Evolutionary conservation across 2,888 invertebrate genomes (phyloP).

Genomic region (Drosophila incognita): DNA sequence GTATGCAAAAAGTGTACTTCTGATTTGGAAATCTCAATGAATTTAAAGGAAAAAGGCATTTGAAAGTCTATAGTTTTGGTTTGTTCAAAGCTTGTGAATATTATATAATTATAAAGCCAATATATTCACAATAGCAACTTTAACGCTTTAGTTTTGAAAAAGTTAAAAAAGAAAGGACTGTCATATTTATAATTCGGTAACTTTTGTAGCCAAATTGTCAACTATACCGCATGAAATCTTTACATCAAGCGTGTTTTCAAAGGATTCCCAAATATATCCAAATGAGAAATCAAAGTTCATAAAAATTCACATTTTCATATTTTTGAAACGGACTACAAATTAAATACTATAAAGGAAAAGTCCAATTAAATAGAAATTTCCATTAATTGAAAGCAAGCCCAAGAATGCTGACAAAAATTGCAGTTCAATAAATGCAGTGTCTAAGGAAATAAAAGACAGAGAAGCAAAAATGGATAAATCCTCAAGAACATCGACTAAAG

Average conservation of each 20-base stretch:
- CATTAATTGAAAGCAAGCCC: conserved; percentile 29
- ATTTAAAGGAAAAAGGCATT: neutral
- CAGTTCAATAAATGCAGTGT: neutral
- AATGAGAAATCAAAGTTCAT: conserved; percentile 8
- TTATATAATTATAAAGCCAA: neutral
- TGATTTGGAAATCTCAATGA: neutral
- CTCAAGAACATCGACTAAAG: conserved; percentile 20
- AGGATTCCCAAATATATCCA: neutral
- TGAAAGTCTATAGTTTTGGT: neutral
- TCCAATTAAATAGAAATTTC: conserved; percentile 45
- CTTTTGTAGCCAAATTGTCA: neutral
- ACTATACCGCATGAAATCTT: neutral
- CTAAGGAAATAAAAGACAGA: conserved; percentile 5
- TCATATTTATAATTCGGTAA: neutral
- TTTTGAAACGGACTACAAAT: neutral
- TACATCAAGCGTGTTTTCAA: neutral
- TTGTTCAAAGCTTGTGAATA: neutral
- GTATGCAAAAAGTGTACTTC: neutral
- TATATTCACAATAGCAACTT: neutral
- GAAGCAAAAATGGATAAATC: conserved; percentile 31
- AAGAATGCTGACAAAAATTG: conserved; percentile 22
- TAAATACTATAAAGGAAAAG: conserved; percentile 19
- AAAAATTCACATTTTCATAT: conserved; percentile 2
- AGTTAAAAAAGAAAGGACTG: neutral
- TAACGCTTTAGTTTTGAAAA: too few relatives aligned